Base-by-base conservation (phyloP, 2,797 vertebrate genomes). In the Chrosomus eos region DNA sequence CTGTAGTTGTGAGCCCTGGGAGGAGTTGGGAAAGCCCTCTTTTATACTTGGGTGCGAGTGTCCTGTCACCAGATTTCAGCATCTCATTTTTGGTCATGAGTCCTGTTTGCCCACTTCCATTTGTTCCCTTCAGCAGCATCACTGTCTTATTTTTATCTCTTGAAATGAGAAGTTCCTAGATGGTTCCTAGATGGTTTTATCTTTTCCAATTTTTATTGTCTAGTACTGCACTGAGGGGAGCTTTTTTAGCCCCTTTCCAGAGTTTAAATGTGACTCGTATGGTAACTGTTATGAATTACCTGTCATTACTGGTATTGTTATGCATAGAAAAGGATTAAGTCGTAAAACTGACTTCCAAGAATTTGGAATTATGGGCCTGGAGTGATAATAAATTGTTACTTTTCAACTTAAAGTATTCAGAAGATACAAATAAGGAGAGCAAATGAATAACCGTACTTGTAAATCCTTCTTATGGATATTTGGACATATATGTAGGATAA, bases 1-100 rank as follows among this genome's bases (percentile, higher is more conserved):
- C 92, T 93, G 84, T 87, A 91, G 89, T 89, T 81, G 31, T 88
- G 86, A 90, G 92, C 90, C 87, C 86, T 76, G 82, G 81, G 81
- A 80, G 48, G 31, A 71, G 82, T 77, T 82, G 31, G 64, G 21
- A 85, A 75, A 33, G 58, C 76, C 86, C 53, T 68, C 43, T 91
- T 91, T 94, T 96, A 93, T 95, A 95, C 93, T 93, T 86, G 78
- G 85, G 87, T 80, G 88, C 83, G 76, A 86, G 43, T 73, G 85
- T 84, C 82, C 83, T 55, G 81, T 88, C 88, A 38, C 66, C 87
- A 91, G 83, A 88, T 87, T 53, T 77, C 85, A 80, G 86, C 60
- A 62, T 88, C 93, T 93, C 83, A 83, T 81, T 83, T 92, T 94
- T 91, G 91, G 92, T 91, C 91, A 93, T 92, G 91, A 86, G 91